phyloP scores from a whole-genome alignment of 2,113 vertebrate species.

The Mobula hypostoma region DNA sequence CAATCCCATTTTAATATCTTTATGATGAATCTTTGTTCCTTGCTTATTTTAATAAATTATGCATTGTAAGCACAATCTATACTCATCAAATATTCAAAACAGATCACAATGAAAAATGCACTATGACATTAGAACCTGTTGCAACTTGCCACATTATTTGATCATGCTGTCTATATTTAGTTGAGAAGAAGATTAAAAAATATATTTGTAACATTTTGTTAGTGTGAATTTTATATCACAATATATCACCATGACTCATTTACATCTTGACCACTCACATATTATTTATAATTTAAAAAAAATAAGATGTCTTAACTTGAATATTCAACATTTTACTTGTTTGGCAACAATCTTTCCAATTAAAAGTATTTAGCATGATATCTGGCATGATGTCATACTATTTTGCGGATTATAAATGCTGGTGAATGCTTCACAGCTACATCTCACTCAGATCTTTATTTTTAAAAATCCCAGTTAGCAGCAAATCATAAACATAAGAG shows the following conservation, averaged over 20 bases:
- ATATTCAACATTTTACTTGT: slow-evolving; percentile 20
- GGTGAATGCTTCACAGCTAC: not conserved
- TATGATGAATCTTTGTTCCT: not conserved
- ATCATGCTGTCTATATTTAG: not conserved
- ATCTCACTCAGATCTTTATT: not conserved
- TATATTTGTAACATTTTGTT: too few species aligned
- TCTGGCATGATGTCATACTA: not conserved
- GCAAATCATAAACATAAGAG: too few species aligned
- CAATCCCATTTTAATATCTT: not conserved
- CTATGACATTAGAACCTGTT: not conserved
- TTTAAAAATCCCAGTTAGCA: too few species aligned
- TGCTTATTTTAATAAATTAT: not conserved
- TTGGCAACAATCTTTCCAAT: not conserved
- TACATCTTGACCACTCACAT: too few species aligned
- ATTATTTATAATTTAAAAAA: too few species aligned
- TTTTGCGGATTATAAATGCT: not conserved
- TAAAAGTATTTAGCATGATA: not conserved
- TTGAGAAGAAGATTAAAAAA: not conserved
- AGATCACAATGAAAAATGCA: not conserved
- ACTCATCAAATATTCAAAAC: not conserved
- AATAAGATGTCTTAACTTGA: not conserved
- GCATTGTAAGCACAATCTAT: not conserved
- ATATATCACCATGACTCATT: too few species aligned
- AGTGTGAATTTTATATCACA: too few species aligned
- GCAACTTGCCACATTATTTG: not conserved